phyloP scores from a whole-genome alignment of 92 coral and sea anemone genomes.

The Palythoa heliodiscus region DNA sequence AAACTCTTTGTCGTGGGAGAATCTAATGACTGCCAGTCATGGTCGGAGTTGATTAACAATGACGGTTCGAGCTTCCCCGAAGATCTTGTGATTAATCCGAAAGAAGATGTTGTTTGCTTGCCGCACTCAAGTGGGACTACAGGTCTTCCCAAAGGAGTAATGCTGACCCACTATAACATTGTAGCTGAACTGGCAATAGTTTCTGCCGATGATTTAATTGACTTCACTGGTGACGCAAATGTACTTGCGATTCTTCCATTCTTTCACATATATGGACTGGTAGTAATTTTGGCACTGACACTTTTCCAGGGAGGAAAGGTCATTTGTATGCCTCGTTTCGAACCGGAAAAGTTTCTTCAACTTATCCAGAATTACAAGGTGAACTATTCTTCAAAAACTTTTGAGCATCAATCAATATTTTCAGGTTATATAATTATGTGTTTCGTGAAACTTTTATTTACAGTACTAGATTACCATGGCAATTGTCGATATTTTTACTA shows the following conservation, averaged over 20 bases:
- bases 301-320: constrained; percentile 69
- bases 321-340: constrained; percentile 75
- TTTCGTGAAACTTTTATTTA: too few relatives aligned
- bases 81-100: constrained; percentile 64
- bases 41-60: constrained; percentile 62
- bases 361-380: constrained; percentile 85
- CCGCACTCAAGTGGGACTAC: constrained; percentile 96
- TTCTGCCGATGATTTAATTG: constrained; percentile 43
- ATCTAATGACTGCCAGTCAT: constrained; percentile 74
- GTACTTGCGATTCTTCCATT: constrained; percentile 84
- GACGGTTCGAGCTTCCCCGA: constrained; percentile 65
- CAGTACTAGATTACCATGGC: too few relatives aligned
- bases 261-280: constrained; percentile 78
- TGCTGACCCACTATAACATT: constrained; percentile 88
- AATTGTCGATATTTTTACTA: too few relatives aligned
- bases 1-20: constrained; percentile 85
- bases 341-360: constrained; percentile 69
- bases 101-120: constrained; percentile 76
- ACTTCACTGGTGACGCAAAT: constrained; percentile 39
- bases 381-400: neutral
- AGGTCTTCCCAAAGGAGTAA: constrained; percentile 91
- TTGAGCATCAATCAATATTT: neutral
- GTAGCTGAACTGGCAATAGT: constrained; percentile 68
- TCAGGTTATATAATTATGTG: too few relatives aligned
- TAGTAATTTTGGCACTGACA: constrained; percentile 50